Evolutionary conservation across 2,888 invertebrate species (phyloP).

Genomic region (Elysia crispata): DNA sequence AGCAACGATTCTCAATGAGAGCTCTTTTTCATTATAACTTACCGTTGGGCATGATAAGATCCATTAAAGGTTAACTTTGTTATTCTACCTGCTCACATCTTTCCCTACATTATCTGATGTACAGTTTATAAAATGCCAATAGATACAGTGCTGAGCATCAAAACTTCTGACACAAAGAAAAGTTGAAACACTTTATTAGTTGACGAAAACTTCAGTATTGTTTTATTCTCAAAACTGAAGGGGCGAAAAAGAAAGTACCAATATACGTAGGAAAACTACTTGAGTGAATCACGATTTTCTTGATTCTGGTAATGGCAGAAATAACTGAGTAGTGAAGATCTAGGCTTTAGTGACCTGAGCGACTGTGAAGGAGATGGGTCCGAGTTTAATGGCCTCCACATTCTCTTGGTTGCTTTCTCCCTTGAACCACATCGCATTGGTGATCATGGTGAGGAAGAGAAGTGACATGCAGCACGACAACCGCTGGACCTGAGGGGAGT

Average conservation of each 20-base stretch:
- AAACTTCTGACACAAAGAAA: too few species aligned
- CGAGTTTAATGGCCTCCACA: conserved; percentile 72
- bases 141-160: too few species aligned
- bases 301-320: background rate
- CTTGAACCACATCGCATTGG: conserved; percentile 78
- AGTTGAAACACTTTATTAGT: too few species aligned
- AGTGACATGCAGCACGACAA: conserved; percentile 76
- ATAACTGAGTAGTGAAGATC: background rate
- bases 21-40: too few species aligned
- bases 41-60: too few species aligned
- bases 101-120: too few species aligned
- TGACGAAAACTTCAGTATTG: too few species aligned
- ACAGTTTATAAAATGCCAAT: too few species aligned
- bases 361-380: conserved; percentile 78
- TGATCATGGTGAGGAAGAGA: conserved; percentile 77
- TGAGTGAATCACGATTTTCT: background rate
- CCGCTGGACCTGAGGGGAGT: conserved; percentile 70
- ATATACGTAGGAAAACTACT: background rate
- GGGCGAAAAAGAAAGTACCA: too few species aligned
- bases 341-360: conserved; percentile 67
- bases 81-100: too few species aligned
- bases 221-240: too few species aligned
- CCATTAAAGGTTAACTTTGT: too few species aligned
- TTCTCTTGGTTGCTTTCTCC: conserved; percentile 56
- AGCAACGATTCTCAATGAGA: background rate